Evolutionary conservation across 2,113 vertebrate species (phyloP).

Genomic region (Peromyscus polionotus): DNA sequence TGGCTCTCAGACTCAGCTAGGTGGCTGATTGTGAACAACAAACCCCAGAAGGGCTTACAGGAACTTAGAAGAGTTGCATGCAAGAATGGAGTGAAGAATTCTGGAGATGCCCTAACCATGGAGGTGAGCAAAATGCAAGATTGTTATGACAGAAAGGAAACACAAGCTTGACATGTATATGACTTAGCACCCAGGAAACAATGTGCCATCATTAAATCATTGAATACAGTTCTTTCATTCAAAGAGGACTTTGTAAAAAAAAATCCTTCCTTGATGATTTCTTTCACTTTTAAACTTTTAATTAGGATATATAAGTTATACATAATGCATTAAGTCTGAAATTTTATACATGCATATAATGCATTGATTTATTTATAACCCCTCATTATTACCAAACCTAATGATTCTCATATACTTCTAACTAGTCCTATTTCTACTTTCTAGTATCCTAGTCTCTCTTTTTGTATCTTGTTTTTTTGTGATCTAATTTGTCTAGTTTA

Average conservation of each 20-base stretch:
- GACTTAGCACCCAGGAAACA: background rate
- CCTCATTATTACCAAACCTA: background rate
- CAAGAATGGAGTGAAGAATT: constrained; percentile 46
- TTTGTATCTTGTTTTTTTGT: background rate
- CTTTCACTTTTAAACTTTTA: background rate
- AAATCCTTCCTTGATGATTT: background rate
- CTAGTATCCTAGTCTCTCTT: background rate
- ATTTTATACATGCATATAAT: background rate
- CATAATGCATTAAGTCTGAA: background rate
- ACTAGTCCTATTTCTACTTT: background rate
- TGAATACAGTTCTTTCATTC: background rate
- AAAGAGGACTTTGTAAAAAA: background rate
- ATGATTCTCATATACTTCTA: background rate
- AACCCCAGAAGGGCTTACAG: background rate
- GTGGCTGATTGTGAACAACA: constrained; percentile 46
- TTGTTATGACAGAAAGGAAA: background rate
- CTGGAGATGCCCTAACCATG: background rate
- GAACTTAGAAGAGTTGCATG: constrained; percentile 29
- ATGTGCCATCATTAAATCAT: background rate
- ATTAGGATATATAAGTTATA: background rate
- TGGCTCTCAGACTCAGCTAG: constrained; percentile 12
- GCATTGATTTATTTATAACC: background rate
- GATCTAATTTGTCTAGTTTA: background rate
- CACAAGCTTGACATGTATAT: background rate
- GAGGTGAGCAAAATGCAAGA: background rate